Percentiles rank a stretch among this genome's conserved stretches.
Evolutionary conservation across 2,797 vertebrate species (phyloP).

Genomic region (Sebastes kiyomatsui): DNA sequence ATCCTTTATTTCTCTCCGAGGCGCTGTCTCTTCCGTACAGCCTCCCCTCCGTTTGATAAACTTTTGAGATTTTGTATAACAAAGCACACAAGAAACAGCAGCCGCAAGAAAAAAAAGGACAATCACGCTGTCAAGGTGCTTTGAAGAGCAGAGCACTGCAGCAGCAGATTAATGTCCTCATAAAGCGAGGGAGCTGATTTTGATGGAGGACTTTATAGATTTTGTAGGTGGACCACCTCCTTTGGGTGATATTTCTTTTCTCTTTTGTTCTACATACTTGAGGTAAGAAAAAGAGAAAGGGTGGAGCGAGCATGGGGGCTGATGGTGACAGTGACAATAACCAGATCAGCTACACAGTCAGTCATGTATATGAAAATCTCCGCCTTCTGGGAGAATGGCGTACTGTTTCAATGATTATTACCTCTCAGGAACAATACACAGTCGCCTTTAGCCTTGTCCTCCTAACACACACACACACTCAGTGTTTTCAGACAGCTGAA

Average conservation of each 20-base stretch:
- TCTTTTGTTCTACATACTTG: conserved; percentile 78
- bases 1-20: conserved; percentile 73
- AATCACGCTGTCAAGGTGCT: conserved; percentile 80
- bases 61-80: conserved; percentile 78
- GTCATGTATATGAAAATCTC: conserved; percentile 56
- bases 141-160: conserved; percentile 80
- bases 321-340: conserved; percentile 59
- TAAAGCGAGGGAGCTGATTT: conserved; percentile 79
- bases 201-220: conserved; percentile 86
- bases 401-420: conserved; percentile 51
- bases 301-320: conserved; percentile 26
- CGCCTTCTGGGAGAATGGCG: conserved; percentile 33
- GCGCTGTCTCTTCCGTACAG: conserved; percentile 57
- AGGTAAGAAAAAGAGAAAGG: conserved; percentile 47
- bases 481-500: conserved; percentile 39
- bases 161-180: conserved; percentile 83
- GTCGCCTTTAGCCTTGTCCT: conserved; percentile 39
- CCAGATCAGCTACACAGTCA: conserved; percentile 47
- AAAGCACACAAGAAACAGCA: conserved; percentile 71
- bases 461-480: background rate
- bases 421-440: conserved; percentile 43
- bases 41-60: conserved; percentile 77
- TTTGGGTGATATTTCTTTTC: conserved; percentile 78
- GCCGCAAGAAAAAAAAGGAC: conserved; percentile 65
- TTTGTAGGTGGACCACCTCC: conserved; percentile 78